Base-by-base conservation (phyloP, 1,140 invertebrate genomes). In the Trachymyrmex cornetzi region DNA sequence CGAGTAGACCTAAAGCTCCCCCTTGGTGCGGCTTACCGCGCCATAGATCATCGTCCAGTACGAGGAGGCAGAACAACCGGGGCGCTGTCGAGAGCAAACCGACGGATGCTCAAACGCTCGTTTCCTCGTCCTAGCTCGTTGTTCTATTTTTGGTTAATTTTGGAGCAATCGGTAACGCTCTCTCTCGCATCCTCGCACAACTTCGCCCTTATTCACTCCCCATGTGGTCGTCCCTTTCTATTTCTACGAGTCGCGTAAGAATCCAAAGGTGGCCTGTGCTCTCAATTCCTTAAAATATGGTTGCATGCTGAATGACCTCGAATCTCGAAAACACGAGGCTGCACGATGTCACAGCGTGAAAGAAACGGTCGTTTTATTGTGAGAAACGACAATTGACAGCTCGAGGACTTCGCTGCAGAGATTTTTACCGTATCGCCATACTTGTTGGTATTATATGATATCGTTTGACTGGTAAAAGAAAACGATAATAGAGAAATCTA, bases 401-500 rank as follows among this genome's bases (percentile, higher is more conserved):
- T 14, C 50, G 72, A 59, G 12, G 53, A 79, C 59, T 55, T 71
- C 30, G 44, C 38, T 44, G 38, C 27, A 12, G 30, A 48, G 30
- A 55, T 34, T 88, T 85, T 85, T 61, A 64, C 59, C 24, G 27
- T 14, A 14, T 19, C 11, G 55, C 14, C n/a, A 22, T 55, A 57
- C n/a, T 44, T 38, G 34, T n/a, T 16, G 4, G 3, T 16, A 16
- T 44, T n/a, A 34, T 16, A 22, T 44, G 22, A 30, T 34, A 50
- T 30, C 12, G 11, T 2, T 0, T 7, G 27, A 6, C 34, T 27
- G 34, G 19, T 19, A 22, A 16, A 34, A 27, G 16, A 63, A 53
- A 77, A 30, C 30, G 50, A 27, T 34, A 55, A 38, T 5, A 48
- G 57, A 48, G 30, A 14, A 11, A 19, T 74, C 48, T 94, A 97